Conservation (phyloP, 2,113 vertebrate species). For the Ginglymostoma cirratum region DNA sequence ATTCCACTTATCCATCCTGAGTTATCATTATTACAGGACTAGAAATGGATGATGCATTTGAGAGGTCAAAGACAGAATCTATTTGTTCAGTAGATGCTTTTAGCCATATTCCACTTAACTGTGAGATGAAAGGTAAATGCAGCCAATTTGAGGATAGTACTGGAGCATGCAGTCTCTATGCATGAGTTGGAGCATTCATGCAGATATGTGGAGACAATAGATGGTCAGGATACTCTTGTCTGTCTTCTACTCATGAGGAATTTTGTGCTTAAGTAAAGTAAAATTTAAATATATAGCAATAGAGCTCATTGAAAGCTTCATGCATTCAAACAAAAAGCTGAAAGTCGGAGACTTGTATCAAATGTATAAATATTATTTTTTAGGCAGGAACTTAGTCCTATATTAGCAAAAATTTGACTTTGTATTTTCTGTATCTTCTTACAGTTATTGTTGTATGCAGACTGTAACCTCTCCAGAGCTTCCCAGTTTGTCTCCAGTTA, state of each 20-base stretch:
- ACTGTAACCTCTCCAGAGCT: neutral
- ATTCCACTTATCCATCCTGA: too few species aligned
- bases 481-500: neutral
- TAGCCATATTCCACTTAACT: neutral
- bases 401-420: neutral
- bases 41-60: too few species aligned
- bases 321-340: neutral
- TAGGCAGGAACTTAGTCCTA: neutral
- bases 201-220: neutral
- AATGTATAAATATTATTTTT: neutral
- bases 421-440: neutral
- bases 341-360: neutral
- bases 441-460: neutral
- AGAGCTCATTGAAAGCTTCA: neutral
- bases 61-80: neutral
- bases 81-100: neutral
- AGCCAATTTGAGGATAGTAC: neutral
- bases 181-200: neutral
- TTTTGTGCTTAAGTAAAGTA: neutral
- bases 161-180: neutral
- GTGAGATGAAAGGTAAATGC: neutral
- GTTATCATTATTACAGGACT: too few species aligned
- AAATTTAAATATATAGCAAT: neutral
- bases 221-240: neutral
- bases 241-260: neutral